phyloP scores from a whole-genome alignment of 2,113 vertebrate species.

The Onychorhynchus coronatus region DNA sequence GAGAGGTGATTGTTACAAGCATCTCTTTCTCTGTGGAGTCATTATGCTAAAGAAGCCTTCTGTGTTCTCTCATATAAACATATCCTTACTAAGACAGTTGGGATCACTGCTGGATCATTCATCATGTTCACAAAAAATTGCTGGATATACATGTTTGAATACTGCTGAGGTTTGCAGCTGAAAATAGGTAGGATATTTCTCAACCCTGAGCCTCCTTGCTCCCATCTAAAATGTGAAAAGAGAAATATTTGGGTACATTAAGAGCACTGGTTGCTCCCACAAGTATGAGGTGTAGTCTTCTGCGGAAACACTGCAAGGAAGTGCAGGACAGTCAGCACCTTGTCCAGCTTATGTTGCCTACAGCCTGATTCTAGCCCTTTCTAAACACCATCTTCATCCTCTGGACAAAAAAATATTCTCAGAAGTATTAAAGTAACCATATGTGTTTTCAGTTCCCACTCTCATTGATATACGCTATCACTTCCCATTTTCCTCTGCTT shows the following conservation, averaged over 20 bases:
- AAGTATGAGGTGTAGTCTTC: neutral
- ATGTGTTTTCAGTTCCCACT: neutral
- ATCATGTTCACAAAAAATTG: neutral
- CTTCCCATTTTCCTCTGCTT: neutral
- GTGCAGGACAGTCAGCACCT: neutral
- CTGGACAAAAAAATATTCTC: neutral
- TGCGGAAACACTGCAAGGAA: neutral
- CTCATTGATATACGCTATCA: neutral
- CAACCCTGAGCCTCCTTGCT: neutral
- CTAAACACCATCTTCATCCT: neutral
- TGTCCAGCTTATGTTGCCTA: neutral
- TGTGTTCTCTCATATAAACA: neutral
- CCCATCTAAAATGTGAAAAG: neutral
- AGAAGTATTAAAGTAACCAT: neutral
- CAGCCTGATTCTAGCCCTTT: neutral
- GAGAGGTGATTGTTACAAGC: neutral
- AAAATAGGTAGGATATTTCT: neutral
- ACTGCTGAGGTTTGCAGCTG: neutral
- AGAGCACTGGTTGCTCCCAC: neutral
- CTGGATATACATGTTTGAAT: neutral
- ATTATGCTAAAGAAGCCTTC: slow-evolving; percentile 56
- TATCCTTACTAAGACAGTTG: neutral
- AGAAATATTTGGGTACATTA: neutral
- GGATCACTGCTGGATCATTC: slow-evolving; percentile 4
- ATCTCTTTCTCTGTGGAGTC: slow-evolving; percentile 31